Conservation (phyloP, 2,888 invertebrate species). For the Flabesymbios commensalis region DNA sequence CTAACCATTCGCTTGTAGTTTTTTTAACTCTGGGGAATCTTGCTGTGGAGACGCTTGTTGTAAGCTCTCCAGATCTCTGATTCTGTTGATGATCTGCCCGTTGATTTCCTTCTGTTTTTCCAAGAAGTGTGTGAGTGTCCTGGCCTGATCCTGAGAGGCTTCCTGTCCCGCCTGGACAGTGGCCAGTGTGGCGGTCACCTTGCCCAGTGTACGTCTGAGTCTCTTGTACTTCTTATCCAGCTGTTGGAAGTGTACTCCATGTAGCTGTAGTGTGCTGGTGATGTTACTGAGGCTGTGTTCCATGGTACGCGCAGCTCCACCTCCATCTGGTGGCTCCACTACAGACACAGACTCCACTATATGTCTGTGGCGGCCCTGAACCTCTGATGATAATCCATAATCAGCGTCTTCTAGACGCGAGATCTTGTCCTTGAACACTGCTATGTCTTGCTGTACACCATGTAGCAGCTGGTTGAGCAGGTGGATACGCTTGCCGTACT, state of each 20-base stretch:
- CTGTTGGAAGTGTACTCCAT: background rate
- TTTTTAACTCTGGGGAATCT: too few relatives aligned
- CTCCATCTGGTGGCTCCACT: background rate
- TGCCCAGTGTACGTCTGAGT: background rate
- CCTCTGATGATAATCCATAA: background rate
- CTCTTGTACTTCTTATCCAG: background rate
- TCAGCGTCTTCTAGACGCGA: background rate
- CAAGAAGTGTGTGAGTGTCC: conserved; percentile 2
- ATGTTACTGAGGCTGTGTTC: background rate
- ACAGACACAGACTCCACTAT: background rate
- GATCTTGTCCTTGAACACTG: background rate
- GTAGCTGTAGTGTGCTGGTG: background rate
- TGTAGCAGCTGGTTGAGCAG: conserved; percentile 14
- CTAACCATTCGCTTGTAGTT: too few relatives aligned
- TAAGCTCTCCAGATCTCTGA: conserved; percentile 11
- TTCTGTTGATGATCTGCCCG: conserved; percentile 5
- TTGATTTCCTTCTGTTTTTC: conserved; percentile 22
- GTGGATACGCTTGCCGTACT: conserved; percentile 29
- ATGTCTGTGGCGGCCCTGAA: background rate
- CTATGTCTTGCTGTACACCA: conserved; percentile 11
- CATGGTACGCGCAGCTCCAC: background rate
- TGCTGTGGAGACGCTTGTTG: too few relatives aligned
- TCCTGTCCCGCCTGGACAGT: background rate
- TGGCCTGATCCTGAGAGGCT: background rate
- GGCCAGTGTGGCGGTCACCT: background rate